Base-by-base conservation (phyloP, 2,113 vertebrate species). In the Rhynchopsitta pachyrhyncha region DNA sequence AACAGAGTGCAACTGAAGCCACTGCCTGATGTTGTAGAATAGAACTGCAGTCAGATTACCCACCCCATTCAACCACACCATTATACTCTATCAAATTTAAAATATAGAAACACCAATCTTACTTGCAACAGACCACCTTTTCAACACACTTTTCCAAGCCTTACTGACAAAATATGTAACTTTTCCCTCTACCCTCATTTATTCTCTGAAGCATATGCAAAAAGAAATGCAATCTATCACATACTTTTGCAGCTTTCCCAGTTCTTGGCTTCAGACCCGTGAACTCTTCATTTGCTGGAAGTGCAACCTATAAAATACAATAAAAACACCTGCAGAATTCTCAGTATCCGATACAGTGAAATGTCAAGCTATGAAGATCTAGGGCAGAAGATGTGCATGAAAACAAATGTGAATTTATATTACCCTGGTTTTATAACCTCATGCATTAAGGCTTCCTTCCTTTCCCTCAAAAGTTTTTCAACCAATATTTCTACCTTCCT, bases 231-330 rank as follows among this genome's bases (percentile, higher is more conserved):
- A 41, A 87, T 67, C 46, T 52, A 37, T 6, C 29, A 96, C 90
- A 53, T 97, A 99, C 99, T 98, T 99, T 99, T 67, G 99, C 98
- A 86, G 99, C 98, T 98, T 99, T 99, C 86, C 99, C 99, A 93
- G 98, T 98, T 94, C 99, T 98, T 70, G 98, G 98, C 95, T 98
- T 99, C 69, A 99, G 97, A 22, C 98, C 98, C 41, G 98, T 95
- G 87, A 99, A 99, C 33, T 99, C 98, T 70, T 99, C 99, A 96
- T 97, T 96, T 64, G 98, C 96, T 90, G 99, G 99, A 92, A 99
- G 98, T 2, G 99, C 99, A 79, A 99, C 99, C 99, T 99, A 77
- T 22, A n/a, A 88, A 68, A 88, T 1, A 80, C 1, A 91, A 76
- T 13, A 68, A 50, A 46, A 79, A 39, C 7, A 86, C 28, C 28